Evolutionary conservation across 2,797 vertebrate genomes (phyloP).

Genomic region (Crenuchus spilurus): DNA sequence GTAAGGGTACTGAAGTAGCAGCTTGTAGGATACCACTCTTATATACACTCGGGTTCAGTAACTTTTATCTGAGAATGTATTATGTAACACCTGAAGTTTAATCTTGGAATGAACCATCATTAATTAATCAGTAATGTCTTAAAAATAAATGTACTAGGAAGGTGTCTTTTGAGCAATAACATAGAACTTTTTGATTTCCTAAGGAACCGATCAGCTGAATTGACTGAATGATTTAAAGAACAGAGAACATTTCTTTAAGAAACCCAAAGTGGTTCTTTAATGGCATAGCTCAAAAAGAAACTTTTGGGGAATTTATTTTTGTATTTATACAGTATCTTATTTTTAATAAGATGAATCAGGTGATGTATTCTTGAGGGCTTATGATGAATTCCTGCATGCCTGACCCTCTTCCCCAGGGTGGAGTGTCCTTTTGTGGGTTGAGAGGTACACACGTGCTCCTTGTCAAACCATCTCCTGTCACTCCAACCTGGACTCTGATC

Average conservation of each 20-base stretch:
- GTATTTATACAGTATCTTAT: no score
- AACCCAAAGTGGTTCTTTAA: neutral
- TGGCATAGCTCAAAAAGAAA: no score
- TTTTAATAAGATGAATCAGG: neutral
- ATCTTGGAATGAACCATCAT: neutral
- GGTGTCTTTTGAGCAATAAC: neutral
- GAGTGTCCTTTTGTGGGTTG: neutral
- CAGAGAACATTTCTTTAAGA: neutral
- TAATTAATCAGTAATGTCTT: neutral
- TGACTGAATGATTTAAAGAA: neutral
- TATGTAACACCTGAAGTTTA: neutral
- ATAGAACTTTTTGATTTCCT: neutral
- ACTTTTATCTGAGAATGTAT: no score
- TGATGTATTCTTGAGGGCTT: slow-evolving; percentile 12
- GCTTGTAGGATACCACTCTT: no score
- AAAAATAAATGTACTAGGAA: neutral
- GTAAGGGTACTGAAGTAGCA: no score
- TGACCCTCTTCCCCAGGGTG: slow-evolving; percentile 3
- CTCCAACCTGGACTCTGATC: slow-evolving; percentile 27
- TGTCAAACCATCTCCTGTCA: slow-evolving; percentile 33
- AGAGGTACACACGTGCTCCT: neutral
- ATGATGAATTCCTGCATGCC: slow-evolving; percentile 9
- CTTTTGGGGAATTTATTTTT: no score
- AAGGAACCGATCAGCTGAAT: neutral
- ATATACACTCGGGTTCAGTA: no score